Evolutionary conservation across 2,888 invertebrate species (phyloP).

Genomic region (Trilocha varians): DNA sequence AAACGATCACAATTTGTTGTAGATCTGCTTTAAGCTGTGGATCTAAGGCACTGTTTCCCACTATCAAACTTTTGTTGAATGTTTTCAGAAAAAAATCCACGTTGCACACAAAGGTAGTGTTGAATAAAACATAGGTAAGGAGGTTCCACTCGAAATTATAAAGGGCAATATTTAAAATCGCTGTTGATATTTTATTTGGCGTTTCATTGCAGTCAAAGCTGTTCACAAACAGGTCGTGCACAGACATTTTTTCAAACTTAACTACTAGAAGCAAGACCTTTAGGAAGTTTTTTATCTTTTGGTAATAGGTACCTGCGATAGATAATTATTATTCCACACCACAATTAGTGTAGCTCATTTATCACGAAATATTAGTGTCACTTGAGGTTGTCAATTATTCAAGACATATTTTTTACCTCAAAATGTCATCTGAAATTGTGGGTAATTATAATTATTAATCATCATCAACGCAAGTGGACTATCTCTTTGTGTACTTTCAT

Average conservation of each 20-base stretch:
- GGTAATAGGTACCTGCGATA: not conserved
- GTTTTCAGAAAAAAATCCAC: constrained; percentile 32
- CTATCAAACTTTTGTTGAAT: constrained; percentile 33
- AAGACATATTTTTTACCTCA: no score
- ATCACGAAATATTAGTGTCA: not conserved
- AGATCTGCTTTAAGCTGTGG: constrained; percentile 20
- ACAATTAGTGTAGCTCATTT: not conserved
- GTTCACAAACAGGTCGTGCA: not conserved
- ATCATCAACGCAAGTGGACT: no score
- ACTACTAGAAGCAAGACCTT: not conserved
- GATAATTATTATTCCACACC: not conserved
- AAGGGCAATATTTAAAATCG: constrained; percentile 35
- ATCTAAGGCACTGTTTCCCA: constrained; percentile 26
- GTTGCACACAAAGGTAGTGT: constrained; percentile 31
- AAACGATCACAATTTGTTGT: constrained; percentile 42
- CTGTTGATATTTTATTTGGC: constrained; percentile 26
- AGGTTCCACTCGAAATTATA: constrained; percentile 44
- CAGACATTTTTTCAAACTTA: not conserved
- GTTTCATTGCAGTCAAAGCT: constrained; percentile 9
- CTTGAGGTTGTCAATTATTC: no score
- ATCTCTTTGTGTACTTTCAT: no score
- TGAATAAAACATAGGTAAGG: constrained; percentile 42
- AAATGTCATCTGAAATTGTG: no score
- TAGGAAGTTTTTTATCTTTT: no score
- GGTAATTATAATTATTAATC: no score